Evolutionary conservation across 2,113 vertebrate species (phyloP).

Genomic region (Hypocryptadius cinnamomeus): DNA sequence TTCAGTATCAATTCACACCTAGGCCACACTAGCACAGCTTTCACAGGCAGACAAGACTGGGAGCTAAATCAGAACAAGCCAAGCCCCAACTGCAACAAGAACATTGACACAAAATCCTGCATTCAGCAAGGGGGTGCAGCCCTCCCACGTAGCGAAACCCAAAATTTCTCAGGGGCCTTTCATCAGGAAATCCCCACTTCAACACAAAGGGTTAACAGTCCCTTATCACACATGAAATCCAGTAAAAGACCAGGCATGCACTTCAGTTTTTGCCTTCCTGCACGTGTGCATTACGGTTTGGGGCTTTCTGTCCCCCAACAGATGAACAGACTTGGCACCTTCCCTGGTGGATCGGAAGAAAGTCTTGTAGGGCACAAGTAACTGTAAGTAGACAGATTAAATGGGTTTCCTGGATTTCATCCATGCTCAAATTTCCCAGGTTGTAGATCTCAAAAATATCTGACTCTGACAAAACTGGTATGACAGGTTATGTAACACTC

Average conservation of each 20-base stretch:
- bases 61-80: neutral
- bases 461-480: constrained; percentile 36
- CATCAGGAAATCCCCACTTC: neutral
- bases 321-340: neutral
- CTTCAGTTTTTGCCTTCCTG: neutral
- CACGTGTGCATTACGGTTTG: rapidly evolving
- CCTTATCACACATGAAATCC: neutral
- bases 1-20: neutral
- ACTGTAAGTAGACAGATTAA: neutral
- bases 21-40: neutral
- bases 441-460: constrained; percentile 15
- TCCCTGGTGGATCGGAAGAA: neutral
- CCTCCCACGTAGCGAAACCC: rapidly evolving
- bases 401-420: constrained; percentile 25
- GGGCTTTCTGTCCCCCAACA: neutral
- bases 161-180: neutral
- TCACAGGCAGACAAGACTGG: neutral
- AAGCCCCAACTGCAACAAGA: neutral
- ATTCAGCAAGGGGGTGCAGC: neutral
- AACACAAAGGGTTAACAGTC: neutral
- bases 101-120: neutral
- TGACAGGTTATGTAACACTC: constrained; percentile 45
- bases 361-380: neutral
- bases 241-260: neutral
- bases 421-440: constrained; percentile 11